Evolutionary conservation across 2,888 invertebrate genomes (phyloP), one percentile per base, ranked within the genome.

Genomic region (Acrobasis repandana): DNA sequence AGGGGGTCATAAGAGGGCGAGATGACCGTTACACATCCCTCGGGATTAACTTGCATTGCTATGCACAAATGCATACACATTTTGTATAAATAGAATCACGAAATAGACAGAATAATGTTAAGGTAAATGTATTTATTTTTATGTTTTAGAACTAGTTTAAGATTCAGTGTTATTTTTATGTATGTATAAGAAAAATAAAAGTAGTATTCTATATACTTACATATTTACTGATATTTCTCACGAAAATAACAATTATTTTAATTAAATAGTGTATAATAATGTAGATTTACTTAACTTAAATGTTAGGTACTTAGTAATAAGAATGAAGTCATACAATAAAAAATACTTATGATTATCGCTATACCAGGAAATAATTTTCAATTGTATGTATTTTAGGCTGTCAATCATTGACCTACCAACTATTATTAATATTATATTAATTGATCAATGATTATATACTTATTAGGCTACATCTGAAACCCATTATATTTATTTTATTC

Each of bases 1-100:
- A 60, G 63, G 62, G 65, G 61, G 56, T 52, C 59, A 62, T 9
- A 51, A 18, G 47, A 46, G 59, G 62, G 65, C 34, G 58, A 56
- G 62, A 63, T 65, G 66, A 64, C 66, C 66, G 64, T 64, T 66
- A 63, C 58, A 38, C 38, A 60, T 51, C 60, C 61, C 38, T 14
- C 0, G 6, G 54, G 54, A 54, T 54, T 54, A 54, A 54, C 16
- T 11, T 36, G 51, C 59, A 62, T 52, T 50, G 49, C 34, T 46
- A 62, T 58, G 59, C 49, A 60, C 67, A 64, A 47, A 48, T 34
- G 48, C 16, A 47, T 48, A 18, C 48, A 56, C n/a, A n/a, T 56
- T 56, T 33, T 9, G 20, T 36, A 52, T 10, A 52, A 15, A 34
- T 36, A 36, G 5, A 1, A 10, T 14, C 6, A 38, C 16, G n/a